Base-by-base conservation (phyloP, 2,113 vertebrate species). In the Melanostigma gelatinosum region DNA sequence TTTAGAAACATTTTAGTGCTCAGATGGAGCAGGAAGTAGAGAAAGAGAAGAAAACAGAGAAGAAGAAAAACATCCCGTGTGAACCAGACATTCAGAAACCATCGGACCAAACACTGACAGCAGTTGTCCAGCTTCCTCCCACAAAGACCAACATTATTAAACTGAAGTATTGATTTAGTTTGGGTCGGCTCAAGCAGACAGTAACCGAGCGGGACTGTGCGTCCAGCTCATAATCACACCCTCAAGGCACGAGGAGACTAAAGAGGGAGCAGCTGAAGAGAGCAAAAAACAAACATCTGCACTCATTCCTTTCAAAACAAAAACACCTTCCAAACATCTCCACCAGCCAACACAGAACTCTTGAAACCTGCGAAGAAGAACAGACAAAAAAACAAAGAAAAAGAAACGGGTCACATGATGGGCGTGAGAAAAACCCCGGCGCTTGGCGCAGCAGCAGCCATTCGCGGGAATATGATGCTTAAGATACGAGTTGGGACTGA, bases 271-370 rank as follows among this genome's bases (percentile, higher is more conserved):
- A 82, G 88, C 85, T 87, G 90, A 84, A 61, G 85, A 87, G 80
- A 87, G 80, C 88, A 89, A 90, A 90, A 81, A 90, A 85, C 63
- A 86, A 83, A 85, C 54, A 63, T 71, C 82, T 80, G 88, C 77
- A 88, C 92, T 94, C 85, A 93, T 92, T 94, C 87, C 80, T 89
- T 82, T 94, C 85, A 91, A 90, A 50, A 48, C 27, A 60, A 90
- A 93, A 88, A 75, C 86, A 85, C 84, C 89, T 85, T 90, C 89
- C 88, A 92, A 87, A 87, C 91, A 90, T 88, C 89, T 88, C 88
- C 82, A 92, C 69, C 88, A 88, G 81, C 84, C 89, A 90, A 92
- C 85, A 92, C 81, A 61, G 80, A 85, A 75, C 70, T 85, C 78
- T 65, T 62, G 57, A 81, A 88, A 92, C 91, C 94, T 95, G 92